Conservation (phyloP, 2,888 invertebrate species). For the Tholera decimalis region DNA sequence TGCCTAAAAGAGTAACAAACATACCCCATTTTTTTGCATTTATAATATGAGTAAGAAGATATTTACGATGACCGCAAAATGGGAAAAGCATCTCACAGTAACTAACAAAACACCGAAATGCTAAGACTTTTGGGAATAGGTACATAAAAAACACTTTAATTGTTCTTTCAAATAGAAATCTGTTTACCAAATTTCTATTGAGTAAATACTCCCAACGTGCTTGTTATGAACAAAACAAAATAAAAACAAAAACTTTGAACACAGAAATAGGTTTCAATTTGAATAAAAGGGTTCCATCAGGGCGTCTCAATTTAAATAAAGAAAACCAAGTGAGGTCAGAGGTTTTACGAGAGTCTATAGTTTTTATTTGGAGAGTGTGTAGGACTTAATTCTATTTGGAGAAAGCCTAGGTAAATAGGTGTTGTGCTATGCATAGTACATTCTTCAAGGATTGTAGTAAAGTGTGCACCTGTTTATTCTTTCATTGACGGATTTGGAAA, state of each 20-base stretch:
- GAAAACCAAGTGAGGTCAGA: conserved; percentile 14
- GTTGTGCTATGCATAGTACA: too few species aligned
- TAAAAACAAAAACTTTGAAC: conserved; percentile 8
- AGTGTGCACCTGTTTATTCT: too few species aligned
- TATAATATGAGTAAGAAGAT: too few species aligned
- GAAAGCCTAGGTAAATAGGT: background rate
- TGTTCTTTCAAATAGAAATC: background rate
- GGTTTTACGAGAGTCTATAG: conserved; percentile 27
- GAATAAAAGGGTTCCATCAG: conserved; percentile 43
- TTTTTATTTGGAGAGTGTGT: conserved; percentile 6
- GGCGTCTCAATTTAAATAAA: conserved; percentile 30
- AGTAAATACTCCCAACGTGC: conserved; percentile 12
- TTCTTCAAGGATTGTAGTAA: too few species aligned
- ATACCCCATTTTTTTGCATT: too few species aligned
- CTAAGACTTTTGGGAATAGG: too few species aligned
- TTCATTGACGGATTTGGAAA: background rate
- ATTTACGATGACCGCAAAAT: too few species aligned
- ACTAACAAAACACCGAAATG: too few species aligned
- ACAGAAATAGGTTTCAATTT: conserved; percentile 49
- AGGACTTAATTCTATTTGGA: background rate
- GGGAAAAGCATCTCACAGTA: too few species aligned
- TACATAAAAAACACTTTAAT: background rate
- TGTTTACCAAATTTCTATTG: background rate
- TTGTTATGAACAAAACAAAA: conserved; percentile 12
- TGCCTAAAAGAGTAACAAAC: too few species aligned